A percentile compares a stretch with the other conserved stretches of the same genome.
Conservation (phyloP, 2,797 vertebrate genomes). For the Gymnothorax reevesii region DNA sequence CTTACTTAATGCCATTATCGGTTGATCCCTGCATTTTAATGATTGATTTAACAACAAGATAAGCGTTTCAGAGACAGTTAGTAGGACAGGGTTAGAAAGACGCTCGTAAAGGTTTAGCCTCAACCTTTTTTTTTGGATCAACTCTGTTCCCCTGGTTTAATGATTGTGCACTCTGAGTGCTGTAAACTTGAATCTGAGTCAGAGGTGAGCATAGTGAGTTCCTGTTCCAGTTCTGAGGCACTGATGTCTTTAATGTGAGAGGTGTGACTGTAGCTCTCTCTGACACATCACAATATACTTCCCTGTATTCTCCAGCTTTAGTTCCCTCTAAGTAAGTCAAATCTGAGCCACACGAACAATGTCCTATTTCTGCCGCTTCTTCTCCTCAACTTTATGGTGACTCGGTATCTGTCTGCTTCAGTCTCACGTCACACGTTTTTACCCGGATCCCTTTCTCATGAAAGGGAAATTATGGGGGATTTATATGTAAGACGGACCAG, state of each 20-base stretch:
- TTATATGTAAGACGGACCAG: no score
- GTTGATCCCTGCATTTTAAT: conserved; percentile 12
- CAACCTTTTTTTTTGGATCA: neutral
- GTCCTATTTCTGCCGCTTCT: no score
- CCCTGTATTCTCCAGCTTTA: neutral
- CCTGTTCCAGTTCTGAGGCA: neutral
- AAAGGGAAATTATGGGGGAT: no score
- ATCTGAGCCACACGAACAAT: no score
- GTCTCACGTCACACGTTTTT: no score
- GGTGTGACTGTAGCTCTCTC: neutral
- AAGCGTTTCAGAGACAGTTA: neutral
- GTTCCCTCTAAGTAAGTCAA: no score
- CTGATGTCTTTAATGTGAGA: neutral
- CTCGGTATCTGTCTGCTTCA: no score
- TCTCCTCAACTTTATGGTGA: no score
- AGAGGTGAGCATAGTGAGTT: neutral
- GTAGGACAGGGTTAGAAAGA: neutral
- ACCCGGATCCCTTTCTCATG: no score
- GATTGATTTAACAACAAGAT: neutral
- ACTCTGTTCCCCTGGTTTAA: neutral
- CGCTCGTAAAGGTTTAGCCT: neutral
- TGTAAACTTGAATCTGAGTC: neutral
- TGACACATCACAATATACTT: neutral
- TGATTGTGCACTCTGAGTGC: neutral
- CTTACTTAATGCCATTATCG: neutral